Percentiles rank a stretch among this genome's conserved stretches.
Conservation (phyloP, 2,113 vertebrate species). For the Brachypodius melanocephalos region DNA sequence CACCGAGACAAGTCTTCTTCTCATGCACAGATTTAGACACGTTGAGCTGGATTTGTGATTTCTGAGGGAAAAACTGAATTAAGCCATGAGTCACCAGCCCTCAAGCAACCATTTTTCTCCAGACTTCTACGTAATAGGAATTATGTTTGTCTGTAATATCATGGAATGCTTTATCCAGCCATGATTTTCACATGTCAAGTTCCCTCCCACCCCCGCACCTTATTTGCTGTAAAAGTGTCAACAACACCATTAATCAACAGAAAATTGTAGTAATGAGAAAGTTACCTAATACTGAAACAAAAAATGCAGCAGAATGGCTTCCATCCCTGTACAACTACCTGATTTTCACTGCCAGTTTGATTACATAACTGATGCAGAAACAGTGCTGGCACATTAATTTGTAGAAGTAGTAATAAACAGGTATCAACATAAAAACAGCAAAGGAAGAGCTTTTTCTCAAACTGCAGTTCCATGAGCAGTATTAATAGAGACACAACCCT, state of each 20-base stretch:
- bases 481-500: not conserved
- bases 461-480: not conserved
- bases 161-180: not conserved
- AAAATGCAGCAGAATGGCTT: not conserved
- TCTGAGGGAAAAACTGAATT: not conserved
- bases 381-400: not conserved
- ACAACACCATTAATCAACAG: not conserved
- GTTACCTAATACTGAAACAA: not conserved
- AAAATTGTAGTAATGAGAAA: not conserved
- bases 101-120: not conserved
- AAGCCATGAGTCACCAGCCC: not conserved
- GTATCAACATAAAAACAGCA: not conserved
- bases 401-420: not conserved
- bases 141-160: not conserved
- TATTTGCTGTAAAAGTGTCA: not conserved
- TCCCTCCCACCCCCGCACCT: fast-evolving
- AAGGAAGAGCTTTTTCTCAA: not conserved
- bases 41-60: not conserved
- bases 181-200: not conserved
- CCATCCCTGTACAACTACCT: not conserved
- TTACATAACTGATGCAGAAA: not conserved
- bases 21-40: not conserved
- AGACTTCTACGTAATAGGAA: not conserved
- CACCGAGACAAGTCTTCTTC: not conserved
- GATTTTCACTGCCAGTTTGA: not conserved